A percentile compares a stretch with the other conserved stretches of the same genome.
phyloP scores from a whole-genome alignment of 2,113 vertebrate genomes.

The Rynchops niger region DNA sequence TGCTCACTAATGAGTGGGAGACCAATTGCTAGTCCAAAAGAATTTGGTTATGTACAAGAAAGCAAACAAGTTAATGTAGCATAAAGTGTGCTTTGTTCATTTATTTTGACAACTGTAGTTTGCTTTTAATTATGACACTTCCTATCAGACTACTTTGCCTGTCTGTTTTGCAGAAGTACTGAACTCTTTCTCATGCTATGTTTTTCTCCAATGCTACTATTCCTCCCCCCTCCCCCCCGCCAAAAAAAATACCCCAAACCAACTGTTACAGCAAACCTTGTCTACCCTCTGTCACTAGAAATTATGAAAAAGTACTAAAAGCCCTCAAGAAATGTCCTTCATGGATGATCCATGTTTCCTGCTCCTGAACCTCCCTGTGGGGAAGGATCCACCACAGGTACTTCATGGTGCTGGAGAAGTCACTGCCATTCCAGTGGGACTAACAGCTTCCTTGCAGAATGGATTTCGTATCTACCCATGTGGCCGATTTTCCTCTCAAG shows the following conservation, averaged over 20 bases:
- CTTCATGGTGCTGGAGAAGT: neutral
- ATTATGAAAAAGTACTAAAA: neutral
- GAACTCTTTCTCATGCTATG: neutral
- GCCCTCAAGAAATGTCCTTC: neutral
- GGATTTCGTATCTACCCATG: neutral
- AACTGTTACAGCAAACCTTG: neutral
- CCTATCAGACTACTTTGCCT: neutral
- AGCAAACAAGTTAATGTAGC: conserved; percentile 51
- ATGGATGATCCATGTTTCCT: neutral
- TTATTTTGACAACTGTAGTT: conserved; percentile 56
- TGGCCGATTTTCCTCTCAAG: neutral
- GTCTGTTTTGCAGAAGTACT: neutral
- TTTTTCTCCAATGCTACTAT: neutral
- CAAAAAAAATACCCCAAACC: neutral
- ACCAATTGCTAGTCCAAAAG: conserved; percentile 27
- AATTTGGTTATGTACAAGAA: conserved; percentile 35
- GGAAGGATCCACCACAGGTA: neutral
- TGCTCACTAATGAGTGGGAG: conserved; percentile 34
- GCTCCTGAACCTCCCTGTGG: neutral
- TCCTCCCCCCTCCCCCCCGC: no score
- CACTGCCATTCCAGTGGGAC: neutral
- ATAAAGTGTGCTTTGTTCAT: conserved; percentile 22
- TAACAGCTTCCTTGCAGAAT: neutral
- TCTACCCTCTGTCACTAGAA: neutral
- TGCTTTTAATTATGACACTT: conserved; percentile 28